These are phyloP conservation scores for Prorops nasuta DNA, from an alignment of 1,140 invertebrate genomes.

Conservation along the genomic window DNA sequence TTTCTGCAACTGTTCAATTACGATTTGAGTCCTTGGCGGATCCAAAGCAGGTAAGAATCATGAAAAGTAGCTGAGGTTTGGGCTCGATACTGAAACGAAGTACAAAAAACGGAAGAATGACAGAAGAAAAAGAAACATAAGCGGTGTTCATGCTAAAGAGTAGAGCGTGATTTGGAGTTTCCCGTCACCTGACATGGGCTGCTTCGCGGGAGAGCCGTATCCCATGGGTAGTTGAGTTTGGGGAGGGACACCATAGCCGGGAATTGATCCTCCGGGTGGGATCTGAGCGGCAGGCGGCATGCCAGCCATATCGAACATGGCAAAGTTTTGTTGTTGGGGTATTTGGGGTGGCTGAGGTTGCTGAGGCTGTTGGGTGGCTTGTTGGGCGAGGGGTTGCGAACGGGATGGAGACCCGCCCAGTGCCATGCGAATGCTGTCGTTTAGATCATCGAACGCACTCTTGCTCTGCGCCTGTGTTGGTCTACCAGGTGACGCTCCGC, in stretches of 20 bases:
- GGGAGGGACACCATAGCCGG: slow-evolving; percentile 38
- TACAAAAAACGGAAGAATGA: slow-evolving; percentile 4
- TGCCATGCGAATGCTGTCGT: slow-evolving; percentile 68
- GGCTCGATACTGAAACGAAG: no score
- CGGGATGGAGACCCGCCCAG: slow-evolving; percentile 64
- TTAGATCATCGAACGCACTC: slow-evolving; percentile 70
- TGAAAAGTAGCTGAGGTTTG: no score
- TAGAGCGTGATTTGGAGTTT: slow-evolving; percentile 26
- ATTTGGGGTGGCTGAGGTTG: slow-evolving; percentile 23
- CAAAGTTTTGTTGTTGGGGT: slow-evolving; percentile 27
- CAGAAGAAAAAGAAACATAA: slow-evolving; percentile 8
- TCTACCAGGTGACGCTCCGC: slow-evolving; percentile 40
- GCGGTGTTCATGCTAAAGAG: slow-evolving; percentile 2
- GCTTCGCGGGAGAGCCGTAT: slow-evolving; percentile 64
- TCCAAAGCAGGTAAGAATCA: no score
- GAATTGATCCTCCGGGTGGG: slow-evolving; percentile 25
- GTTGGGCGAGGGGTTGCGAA: slow-evolving; percentile 43
- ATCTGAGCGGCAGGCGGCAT: slow-evolving; percentile 27
- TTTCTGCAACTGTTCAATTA: no score
- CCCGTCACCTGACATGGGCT: slow-evolving; percentile 59
- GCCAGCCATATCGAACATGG: slow-evolving; percentile 35
- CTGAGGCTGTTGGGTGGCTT: slow-evolving; percentile 31
- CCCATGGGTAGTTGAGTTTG: slow-evolving; percentile 49
- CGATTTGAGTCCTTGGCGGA: no score
- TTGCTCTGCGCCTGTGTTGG: slow-evolving; percentile 48